phyloP scores from a whole-genome alignment of 2,888 invertebrate species.

The Anagyrus pseudococci region DNA sequence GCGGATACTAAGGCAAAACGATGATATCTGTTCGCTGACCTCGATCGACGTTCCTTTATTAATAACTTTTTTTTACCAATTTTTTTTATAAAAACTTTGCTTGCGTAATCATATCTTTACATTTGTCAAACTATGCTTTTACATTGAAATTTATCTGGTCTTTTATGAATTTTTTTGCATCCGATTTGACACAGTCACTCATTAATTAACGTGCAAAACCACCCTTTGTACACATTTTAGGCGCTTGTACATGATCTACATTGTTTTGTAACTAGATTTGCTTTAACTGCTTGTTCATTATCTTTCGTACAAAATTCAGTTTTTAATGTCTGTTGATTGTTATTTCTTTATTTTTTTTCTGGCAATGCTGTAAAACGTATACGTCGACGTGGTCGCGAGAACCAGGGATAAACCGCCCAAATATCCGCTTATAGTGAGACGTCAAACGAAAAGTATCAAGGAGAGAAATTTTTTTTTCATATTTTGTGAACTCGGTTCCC shows the following conservation, averaged over 20 bases:
- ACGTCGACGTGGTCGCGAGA: slow-evolving; percentile 33
- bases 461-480: slow-evolving; percentile 30
- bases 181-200: neutral
- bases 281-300: slow-evolving; percentile 24
- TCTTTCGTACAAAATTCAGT: slow-evolving; percentile 11
- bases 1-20: slow-evolving; percentile 20
- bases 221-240: neutral
- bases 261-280: slow-evolving; percentile 36
- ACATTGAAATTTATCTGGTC: neutral
- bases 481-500: slow-evolving; percentile 32
- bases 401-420: slow-evolving; percentile 28
- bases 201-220: neutral
- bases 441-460: slow-evolving; percentile 24
- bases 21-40: slow-evolving; percentile 31
- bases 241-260: slow-evolving; percentile 36
- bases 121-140: neutral
- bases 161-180: slow-evolving; percentile 12
- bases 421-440: slow-evolving; percentile 34
- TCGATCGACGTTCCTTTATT: slow-evolving; percentile 37
- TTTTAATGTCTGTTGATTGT: slow-evolving; percentile 24
- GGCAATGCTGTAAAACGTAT: slow-evolving; percentile 28
- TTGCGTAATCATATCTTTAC: slow-evolving; percentile 18
- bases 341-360: slow-evolving; percentile 28
- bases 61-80: slow-evolving; percentile 15
- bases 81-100: too few relatives aligned